A percentile compares a stretch with the other conserved stretches of the same genome.
phyloP scores from a whole-genome alignment of 2,113 vertebrate genomes.

The Cephalopterus ornatus region DNA sequence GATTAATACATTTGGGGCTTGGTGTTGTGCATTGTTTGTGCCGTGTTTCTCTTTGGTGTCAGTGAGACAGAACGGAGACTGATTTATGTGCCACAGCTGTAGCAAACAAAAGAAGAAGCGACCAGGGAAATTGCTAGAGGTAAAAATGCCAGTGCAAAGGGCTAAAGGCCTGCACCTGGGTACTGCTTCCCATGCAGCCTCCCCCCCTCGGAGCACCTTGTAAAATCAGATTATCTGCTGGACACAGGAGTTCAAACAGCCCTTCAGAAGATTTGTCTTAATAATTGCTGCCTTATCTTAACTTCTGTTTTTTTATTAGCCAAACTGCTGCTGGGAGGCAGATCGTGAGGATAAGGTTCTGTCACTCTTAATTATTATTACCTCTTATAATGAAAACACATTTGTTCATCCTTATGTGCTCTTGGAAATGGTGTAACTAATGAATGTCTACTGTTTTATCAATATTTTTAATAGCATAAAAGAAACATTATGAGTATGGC shows the following conservation, averaged over 20 bases:
- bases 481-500: background rate
- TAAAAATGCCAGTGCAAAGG: conserved; percentile 68
- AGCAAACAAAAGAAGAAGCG: conserved; percentile 68
- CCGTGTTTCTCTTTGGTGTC: conserved; percentile 52
- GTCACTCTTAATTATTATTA: conserved; percentile 68
- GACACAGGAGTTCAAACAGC: conserved; percentile 63
- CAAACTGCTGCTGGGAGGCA: conserved; percentile 54
- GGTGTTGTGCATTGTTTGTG: conserved; percentile 43
- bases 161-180: conserved; percentile 78
- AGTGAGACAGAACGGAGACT: conserved; percentile 56
- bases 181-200: conserved; percentile 35
- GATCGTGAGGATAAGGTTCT: conserved; percentile 61
- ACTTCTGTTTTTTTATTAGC: conserved; percentile 61
- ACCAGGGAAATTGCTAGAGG: conserved; percentile 61
- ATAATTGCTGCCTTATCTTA: conserved; percentile 69
- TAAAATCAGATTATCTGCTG: conserved; percentile 72
- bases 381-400: conserved; percentile 61
- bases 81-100: conserved; percentile 70
- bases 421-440: conserved; percentile 49
- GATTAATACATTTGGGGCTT: conserved; percentile 47
- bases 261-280: conserved; percentile 70
- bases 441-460: conserved; percentile 31
- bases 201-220: conserved; percentile 39
- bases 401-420: conserved; percentile 42
- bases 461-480: conserved; percentile 40